These are phyloP conservation scores for Phalacrocorax aristotelis DNA, from an alignment of 2,113 vertebrate genomes.

Conservation along the genomic window DNA sequence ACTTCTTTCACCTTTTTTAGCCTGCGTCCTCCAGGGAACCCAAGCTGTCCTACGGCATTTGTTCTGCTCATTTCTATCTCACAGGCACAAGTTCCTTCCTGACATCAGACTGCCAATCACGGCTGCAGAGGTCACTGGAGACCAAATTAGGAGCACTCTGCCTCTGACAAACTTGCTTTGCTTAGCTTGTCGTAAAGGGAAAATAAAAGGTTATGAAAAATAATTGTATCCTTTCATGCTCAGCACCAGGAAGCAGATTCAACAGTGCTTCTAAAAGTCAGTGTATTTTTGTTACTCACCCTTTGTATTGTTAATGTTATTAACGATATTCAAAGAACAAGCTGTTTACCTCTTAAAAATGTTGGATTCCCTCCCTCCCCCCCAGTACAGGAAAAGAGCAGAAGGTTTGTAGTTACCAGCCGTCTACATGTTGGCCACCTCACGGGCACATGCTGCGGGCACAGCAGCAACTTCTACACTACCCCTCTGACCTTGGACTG, in stretches of 20 bases:
- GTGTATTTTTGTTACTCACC: not conserved
- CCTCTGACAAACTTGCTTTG: conserved; percentile 61
- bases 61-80: conserved; percentile 69
- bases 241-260: not conserved
- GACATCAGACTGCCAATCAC: conserved; percentile 70
- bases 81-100: conserved; percentile 31
- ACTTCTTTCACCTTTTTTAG: conserved; percentile 59
- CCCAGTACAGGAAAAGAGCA: not conserved
- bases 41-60: conserved; percentile 70
- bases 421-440: not conserved
- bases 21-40: conserved; percentile 50
- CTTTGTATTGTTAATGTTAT: not conserved
- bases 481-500: not conserved
- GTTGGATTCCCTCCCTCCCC: not conserved
- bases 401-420: not conserved
- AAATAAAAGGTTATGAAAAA: conserved; percentile 57
- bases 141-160: conserved; percentile 64
- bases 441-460: fast-evolving
- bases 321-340: not conserved
- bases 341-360: not conserved
- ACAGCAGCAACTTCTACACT: not conserved
- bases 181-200: conserved; percentile 46
- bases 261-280: not conserved
- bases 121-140: conserved; percentile 59
- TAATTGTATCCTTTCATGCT: conserved; percentile 28